Base-by-base conservation (phyloP, 2,113 vertebrate species). In the Benitochromis conjunctus region DNA sequence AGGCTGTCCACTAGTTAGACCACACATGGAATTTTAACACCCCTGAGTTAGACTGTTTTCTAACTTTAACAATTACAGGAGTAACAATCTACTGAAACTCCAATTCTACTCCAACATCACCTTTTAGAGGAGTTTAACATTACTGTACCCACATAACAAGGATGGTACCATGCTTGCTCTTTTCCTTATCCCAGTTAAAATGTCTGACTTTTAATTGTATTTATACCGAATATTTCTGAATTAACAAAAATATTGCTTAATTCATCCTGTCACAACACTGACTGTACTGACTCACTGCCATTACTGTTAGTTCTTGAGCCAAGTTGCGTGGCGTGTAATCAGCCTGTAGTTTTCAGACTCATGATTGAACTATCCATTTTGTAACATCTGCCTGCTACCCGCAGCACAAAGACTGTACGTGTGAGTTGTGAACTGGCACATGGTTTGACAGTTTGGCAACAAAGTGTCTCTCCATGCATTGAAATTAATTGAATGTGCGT, bases 361-460 rank as follows among this genome's bases (percentile, higher is more conserved):
- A 81, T 78, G 90, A 88, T 57, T 54, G 86, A 88, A 85, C 51
- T 82, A 77, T 90, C 87, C 24, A 31, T 82, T 91, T 85, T 87
- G 79, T 64, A 89, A 76, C 89, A 88, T 92, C 85, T 91, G 80
- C 46, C 83, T 6, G 62, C 80, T 82, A 80, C 89, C 89, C 1
- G 3, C 57, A 55, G 79, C 87, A 53, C 24, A 19, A 79, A 4
- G 2, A 62, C 87, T 38, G 26, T 62, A 53, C 0, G 18, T 76
- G 26, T 78, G 34, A 64, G 29, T 38, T 9, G n/a, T 41, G 51
- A 66, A 24, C 69, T 64, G 60, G 60, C 60, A 64, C 10, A 64
- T 64, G 34, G 60, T 64, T n/a, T 38, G 19, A 64, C 4, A n/a
- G 60, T 21, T 64, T 64, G 19, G 38, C 38, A 41, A 41, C 38